Conservation (phyloP, 2,797 vertebrate species). For the Gila robusta region DNA sequence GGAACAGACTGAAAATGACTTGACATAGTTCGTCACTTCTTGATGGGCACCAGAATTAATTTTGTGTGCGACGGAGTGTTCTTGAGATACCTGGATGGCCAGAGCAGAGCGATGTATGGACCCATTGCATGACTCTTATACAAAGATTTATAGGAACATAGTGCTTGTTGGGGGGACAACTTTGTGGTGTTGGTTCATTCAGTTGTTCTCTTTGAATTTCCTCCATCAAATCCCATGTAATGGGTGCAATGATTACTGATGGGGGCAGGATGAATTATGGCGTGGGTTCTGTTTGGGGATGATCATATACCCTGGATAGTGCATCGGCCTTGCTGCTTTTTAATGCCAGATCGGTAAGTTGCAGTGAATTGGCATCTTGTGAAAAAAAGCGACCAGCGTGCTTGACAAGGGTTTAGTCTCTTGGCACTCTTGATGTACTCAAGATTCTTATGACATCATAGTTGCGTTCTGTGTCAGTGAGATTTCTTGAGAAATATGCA, state of each 20-base stretch:
- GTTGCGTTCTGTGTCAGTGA: background rate
- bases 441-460: background rate
- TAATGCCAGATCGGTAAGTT: background rate
- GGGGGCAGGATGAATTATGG: background rate
- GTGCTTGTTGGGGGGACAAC: background rate
- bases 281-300: background rate
- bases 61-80: background rate
- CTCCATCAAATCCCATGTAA: background rate
- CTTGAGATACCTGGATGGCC: background rate
- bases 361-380: background rate
- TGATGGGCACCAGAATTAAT: background rate
- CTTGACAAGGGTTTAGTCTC: background rate
- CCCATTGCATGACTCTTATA: background rate
- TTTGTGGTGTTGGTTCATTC: background rate
- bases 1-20: background rate
- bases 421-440: background rate
- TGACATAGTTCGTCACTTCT: background rate
- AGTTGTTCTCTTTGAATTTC: background rate
- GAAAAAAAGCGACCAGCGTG: too few relatives aligned
- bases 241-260: background rate
- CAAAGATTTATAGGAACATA: background rate
- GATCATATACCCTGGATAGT: background rate
- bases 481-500: background rate
- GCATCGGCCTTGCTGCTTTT: background rate
- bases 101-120: background rate